Evolutionary conservation across 2,113 vertebrate genomes (phyloP).

Genomic region (Colistium nudipinnis): DNA sequence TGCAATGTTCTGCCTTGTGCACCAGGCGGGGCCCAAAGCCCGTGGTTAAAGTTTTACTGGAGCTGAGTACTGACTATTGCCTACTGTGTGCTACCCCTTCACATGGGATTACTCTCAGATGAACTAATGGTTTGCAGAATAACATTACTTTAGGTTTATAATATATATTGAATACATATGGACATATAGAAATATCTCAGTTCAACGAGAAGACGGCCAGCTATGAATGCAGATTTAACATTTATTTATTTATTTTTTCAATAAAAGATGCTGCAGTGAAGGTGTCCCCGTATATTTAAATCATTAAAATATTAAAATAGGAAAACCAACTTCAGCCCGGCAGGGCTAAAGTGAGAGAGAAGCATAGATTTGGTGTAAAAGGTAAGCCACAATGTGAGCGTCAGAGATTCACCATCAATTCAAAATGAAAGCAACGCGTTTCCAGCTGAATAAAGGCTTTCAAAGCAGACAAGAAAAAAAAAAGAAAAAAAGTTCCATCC

Average conservation of each 20-base stretch:
- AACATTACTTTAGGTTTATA: no score
- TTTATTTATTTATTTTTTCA: not conserved
- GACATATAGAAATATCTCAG: no score
- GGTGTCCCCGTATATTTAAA: not conserved
- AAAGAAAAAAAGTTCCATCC: not conserved
- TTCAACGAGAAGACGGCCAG: no score
- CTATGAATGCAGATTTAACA: no score
- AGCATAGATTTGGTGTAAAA: not conserved
- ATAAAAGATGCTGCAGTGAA: not conserved
- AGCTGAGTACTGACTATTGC: not conserved
- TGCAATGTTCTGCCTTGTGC: constrained; percentile 57
- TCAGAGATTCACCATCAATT: not conserved
- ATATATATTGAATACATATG: no score
- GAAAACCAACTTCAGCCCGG: not conserved
- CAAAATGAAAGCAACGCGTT: not conserved
- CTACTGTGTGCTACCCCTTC: not conserved
- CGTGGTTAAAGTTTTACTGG: not conserved
- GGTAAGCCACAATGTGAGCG: not conserved
- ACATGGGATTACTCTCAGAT: not conserved
- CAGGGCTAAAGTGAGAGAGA: not conserved
- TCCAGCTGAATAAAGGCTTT: not conserved
- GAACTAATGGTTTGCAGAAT: no score
- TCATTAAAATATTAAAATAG: not conserved
- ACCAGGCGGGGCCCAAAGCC: constrained; percentile 67
- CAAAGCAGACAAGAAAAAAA: not conserved